These are phyloP conservation scores for Tupaia chinensis DNA, from an alignment of 2,113 vertebrate genomes.

Conservation along the genomic window DNA sequence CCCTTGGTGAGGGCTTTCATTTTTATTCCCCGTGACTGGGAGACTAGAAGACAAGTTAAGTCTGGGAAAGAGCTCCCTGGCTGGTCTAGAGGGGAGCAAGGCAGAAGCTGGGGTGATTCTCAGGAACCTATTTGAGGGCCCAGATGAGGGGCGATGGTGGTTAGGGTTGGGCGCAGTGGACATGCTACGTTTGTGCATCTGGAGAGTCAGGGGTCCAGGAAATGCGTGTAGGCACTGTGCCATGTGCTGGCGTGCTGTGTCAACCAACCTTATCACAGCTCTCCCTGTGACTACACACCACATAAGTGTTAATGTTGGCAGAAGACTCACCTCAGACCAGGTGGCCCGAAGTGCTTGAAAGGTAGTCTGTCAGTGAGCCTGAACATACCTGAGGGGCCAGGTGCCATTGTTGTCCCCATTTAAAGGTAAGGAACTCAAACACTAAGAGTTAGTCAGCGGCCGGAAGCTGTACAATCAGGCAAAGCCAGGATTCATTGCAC, in stretches of 20 bases:
- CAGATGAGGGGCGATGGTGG: not conserved
- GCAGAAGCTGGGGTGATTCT: not conserved
- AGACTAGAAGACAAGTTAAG: not conserved
- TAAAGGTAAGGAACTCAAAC: not conserved
- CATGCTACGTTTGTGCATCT: not conserved
- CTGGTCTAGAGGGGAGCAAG: not conserved
- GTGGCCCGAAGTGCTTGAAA: not conserved
- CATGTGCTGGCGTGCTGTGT: not conserved
- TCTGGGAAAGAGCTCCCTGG: not conserved
- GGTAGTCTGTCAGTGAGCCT: not conserved
- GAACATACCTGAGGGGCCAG: not conserved
- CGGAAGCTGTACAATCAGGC: not conserved
- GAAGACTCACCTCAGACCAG: not conserved
- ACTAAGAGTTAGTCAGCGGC: not conserved
- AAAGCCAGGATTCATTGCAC: not conserved
- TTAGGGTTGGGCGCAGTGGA: not conserved
- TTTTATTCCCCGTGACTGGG: conserved; percentile 15
- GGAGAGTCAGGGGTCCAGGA: not conserved
- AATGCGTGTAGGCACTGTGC: not conserved
- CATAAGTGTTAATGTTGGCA: not conserved
- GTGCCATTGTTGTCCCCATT: not conserved
- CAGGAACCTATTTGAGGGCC: not conserved
- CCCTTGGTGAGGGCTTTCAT: not conserved
- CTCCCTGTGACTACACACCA: not conserved
- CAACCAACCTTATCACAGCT: not conserved